Evolutionary conservation across 2,888 invertebrate genomes (phyloP).

Genomic region (Iselma pallidipennis): DNA sequence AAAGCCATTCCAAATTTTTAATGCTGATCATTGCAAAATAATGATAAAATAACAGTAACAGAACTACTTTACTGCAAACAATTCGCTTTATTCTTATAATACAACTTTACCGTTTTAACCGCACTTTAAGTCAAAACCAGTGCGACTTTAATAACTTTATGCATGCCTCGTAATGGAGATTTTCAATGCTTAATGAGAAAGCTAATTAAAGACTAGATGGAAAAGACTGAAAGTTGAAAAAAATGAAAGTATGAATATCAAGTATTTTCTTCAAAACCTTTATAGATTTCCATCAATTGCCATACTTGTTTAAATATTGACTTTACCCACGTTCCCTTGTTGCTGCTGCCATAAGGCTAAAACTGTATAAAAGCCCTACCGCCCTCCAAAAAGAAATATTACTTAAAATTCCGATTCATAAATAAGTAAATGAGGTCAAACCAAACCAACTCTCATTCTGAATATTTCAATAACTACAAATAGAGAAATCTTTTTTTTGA

Average conservation of each 20-base stretch:
- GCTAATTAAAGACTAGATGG: too few relatives aligned
- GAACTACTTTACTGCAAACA: too few relatives aligned
- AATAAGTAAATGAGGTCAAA: conserved; percentile 16
- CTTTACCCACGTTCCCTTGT: conserved; percentile 10
- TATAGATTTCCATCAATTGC: neutral
- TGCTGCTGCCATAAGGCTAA: conserved; percentile 6
- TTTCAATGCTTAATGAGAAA: too few relatives aligned
- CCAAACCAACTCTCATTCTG: conserved; percentile 18
- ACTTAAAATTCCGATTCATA: conserved; percentile 26
- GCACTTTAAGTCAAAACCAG: too few relatives aligned
- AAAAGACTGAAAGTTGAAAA: too few relatives aligned
- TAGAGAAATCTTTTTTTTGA: conserved; percentile 20
- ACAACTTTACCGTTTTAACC: too few relatives aligned
- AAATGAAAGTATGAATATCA: conserved; percentile 10
- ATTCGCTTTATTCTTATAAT: too few relatives aligned
- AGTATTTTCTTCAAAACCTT: conserved; percentile 11
- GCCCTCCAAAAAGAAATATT: conserved; percentile 26
- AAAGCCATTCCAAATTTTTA: neutral
- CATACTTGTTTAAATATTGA: conserved; percentile 21
- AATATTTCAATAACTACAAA: conserved; percentile 27
- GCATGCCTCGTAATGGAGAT: too few relatives aligned
- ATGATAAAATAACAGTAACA: too few relatives aligned
- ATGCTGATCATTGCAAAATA: too few relatives aligned
- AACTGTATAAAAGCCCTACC: conserved; percentile 9
- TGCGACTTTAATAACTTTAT: too few relatives aligned